These are phyloP conservation scores for Antheraea pernyi DNA, from an alignment of 1,140 invertebrate genomes.

Conservation along the genomic window DNA sequence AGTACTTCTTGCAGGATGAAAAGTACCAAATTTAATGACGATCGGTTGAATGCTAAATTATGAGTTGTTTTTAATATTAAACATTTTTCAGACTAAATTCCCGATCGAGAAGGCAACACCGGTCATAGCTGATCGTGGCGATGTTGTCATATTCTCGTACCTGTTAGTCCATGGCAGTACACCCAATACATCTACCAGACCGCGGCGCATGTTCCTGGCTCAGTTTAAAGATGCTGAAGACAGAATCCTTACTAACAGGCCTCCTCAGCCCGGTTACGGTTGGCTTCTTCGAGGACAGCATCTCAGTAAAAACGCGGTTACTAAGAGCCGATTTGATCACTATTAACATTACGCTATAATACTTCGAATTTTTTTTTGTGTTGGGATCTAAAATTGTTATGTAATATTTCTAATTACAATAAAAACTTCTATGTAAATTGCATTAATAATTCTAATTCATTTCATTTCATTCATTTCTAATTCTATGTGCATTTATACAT, in stretches of 20 bases:
- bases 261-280: neutral
- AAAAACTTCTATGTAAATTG: no score
- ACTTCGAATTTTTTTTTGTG: no score
- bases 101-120: slow-evolving; percentile 76
- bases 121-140: slow-evolving; percentile 72
- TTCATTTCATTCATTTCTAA: no score
- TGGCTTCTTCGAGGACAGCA: slow-evolving; percentile 10
- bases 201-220: slow-evolving; percentile 79
- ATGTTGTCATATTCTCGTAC: slow-evolving; percentile 81
- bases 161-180: slow-evolving; percentile 81
- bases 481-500: no score
- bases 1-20: no score
- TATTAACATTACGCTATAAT: neutral
- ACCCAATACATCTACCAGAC: slow-evolving; percentile 70
- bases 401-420: no score
- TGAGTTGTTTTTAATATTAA: no score
- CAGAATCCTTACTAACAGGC: neutral
- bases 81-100: slow-evolving; percentile 59
- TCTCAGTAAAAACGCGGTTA: neutral
- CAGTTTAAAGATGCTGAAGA: slow-evolving; percentile 79
- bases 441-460: no score
- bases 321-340: neutral
- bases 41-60: no score
- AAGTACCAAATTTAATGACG: no score
- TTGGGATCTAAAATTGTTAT: no score